Percentiles rank a stretch among this genome's conserved stretches.
phyloP scores from a whole-genome alignment of 2,888 invertebrate species.

The Toxonevra muliebris region DNA sequence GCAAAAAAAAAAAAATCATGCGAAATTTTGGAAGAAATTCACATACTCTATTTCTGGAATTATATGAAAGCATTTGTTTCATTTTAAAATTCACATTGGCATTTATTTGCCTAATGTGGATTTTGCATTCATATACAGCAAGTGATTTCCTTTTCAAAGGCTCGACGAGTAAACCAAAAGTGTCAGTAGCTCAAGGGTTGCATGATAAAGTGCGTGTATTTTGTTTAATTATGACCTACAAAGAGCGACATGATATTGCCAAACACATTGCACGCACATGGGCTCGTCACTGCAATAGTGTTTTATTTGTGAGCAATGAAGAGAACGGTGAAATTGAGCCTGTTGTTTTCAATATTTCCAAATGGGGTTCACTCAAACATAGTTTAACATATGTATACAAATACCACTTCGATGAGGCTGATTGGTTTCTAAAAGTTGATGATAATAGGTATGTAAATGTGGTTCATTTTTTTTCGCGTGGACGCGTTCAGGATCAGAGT shows the following conservation, averaged over 20 bases:
- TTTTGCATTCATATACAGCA: no score
- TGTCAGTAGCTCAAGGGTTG: conserved; percentile 57
- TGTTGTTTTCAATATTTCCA: conserved; percentile 79
- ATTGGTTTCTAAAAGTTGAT: conserved; percentile 97
- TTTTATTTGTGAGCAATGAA: conserved; percentile 83
- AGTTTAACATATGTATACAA: conserved; percentile 87
- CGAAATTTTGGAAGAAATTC: no score
- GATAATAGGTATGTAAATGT: conserved; percentile 88
- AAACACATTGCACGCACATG: conserved; percentile 91
- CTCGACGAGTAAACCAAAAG: no score
- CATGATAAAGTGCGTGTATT: conserved; percentile 81
- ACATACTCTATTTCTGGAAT: no score
- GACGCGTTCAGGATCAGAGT: no score
- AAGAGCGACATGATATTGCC: conserved; percentile 84
- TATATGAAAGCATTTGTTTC: no score
- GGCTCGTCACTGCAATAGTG: conserved; percentile 87
- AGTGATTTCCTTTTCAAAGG: no score
- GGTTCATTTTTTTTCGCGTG: no score
- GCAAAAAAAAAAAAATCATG: no score
- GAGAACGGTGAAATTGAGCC: conserved; percentile 78
- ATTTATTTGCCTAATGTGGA: no score
- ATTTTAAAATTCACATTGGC: no score
- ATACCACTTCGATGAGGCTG: conserved; percentile 80
- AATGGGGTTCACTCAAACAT: conserved; percentile 94
- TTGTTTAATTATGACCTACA: conserved; percentile 95